phyloP scores from a whole-genome alignment of 1,140 invertebrate genomes.

The Eciton burchellii region DNA sequence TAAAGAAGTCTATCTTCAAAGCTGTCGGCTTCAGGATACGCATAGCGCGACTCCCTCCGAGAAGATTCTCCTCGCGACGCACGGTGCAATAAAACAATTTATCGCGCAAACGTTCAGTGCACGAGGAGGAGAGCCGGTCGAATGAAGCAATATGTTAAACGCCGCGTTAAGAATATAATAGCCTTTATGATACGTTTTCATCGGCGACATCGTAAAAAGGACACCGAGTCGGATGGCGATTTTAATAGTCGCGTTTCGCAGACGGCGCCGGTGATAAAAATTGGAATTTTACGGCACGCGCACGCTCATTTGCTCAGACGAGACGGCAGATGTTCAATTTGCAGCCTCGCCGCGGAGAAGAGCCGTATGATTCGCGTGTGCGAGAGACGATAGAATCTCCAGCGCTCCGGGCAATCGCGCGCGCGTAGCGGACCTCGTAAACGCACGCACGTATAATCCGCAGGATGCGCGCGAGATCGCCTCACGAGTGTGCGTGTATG shows the following conservation, averaged over 20 bases:
- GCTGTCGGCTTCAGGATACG: neutral
- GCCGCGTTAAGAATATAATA: constrained; percentile 21
- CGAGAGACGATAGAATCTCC: constrained; percentile 61
- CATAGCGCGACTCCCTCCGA: neutral
- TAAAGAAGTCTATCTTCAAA: neutral
- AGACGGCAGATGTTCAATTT: constrained; percentile 61
- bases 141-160: constrained; percentile 18
- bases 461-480: neutral
- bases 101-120: neutral
- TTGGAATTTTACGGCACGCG: constrained; percentile 38
- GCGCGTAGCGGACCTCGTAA: constrained; percentile 37
- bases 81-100: neutral
- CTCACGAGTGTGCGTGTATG: constrained; percentile 8
- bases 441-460: constrained; percentile 62
- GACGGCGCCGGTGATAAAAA: constrained; percentile 39
- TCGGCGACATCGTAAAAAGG: constrained; percentile 16
- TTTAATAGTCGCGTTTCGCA: constrained; percentile 47
- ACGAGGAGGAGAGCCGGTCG: neutral
- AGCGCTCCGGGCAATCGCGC: constrained; percentile 39
- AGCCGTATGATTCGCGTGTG: constrained; percentile 25
- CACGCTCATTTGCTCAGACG: constrained; percentile 31
- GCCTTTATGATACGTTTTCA: constrained; percentile 24
- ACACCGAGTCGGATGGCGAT: constrained; percentile 14
- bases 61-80: neutral
- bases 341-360: constrained; percentile 59